Percentiles rank a stretch among this genome's conserved stretches.
Conservation (phyloP, 2,797 vertebrate species). For the Hafferia zeledoni region DNA sequence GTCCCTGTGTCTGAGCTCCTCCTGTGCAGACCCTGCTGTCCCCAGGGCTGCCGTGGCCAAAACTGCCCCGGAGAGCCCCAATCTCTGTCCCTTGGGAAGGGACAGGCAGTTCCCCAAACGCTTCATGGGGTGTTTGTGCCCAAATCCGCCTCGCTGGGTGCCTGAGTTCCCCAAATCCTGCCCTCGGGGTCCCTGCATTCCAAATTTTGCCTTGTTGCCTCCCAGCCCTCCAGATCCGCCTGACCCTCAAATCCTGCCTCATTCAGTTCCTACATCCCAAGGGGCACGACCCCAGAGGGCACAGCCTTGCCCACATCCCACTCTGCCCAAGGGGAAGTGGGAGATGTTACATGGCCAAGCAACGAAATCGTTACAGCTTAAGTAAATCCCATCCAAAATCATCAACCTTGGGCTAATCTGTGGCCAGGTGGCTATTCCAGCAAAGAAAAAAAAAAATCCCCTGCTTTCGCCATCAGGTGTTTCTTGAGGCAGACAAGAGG, state of each 20-base stretch:
- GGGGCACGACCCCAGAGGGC: not conserved
- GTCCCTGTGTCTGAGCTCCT: fast-evolving
- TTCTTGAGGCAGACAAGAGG: not conserved
- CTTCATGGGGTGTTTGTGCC: not conserved
- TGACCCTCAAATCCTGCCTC: not conserved
- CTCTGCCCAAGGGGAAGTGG: fast-evolving
- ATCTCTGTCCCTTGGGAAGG: not conserved
- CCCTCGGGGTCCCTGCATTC: not conserved
- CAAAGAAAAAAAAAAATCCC: not conserved
- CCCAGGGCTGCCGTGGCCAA: not conserved
- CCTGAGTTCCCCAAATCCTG: not conserved
- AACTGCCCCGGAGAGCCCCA: fast-evolving
- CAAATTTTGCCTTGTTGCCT: not conserved
- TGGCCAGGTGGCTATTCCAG: not conserved
- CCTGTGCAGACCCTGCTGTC: not conserved
- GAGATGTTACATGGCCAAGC: fast-evolving
- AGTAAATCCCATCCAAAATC: not conserved
- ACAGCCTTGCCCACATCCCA: not conserved
- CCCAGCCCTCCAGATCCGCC: not conserved
- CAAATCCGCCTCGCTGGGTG: fast-evolving
- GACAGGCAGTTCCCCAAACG: fast-evolving
- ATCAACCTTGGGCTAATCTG: fast-evolving
- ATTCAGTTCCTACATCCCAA: not conserved
- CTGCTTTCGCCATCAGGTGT: not conserved
- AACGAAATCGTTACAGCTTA: fast-evolving